These are phyloP conservation scores for Amblyjoppa fuscipennis DNA, from an alignment of 2,888 invertebrate genomes.

Conservation along the genomic window DNA sequence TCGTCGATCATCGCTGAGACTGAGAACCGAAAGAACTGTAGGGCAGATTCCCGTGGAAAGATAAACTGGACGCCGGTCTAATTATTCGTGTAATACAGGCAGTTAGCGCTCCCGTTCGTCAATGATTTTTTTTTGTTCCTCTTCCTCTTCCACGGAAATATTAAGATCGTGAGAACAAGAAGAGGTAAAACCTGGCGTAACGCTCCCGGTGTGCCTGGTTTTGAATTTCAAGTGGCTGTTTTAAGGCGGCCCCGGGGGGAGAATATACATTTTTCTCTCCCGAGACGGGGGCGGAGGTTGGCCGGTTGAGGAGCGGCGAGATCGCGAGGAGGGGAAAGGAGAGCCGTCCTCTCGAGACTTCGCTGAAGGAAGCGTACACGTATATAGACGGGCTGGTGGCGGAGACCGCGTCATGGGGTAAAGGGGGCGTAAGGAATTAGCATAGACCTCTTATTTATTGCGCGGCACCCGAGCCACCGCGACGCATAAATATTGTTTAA, in stretches of 20 bases:
- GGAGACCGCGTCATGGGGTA: slow-evolving; percentile 46
- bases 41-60: neutral
- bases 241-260: slow-evolving; percentile 55
- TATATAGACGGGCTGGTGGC: slow-evolving; percentile 56
- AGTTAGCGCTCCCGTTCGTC: slow-evolving; percentile 34
- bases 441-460: slow-evolving; percentile 79
- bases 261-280: slow-evolving; percentile 62
- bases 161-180: slow-evolving; percentile 43
- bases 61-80: slow-evolving; percentile 10
- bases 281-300: slow-evolving; percentile 53
- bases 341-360: slow-evolving; percentile 59
- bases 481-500: slow-evolving; percentile 81
- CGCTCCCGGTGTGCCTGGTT: slow-evolving; percentile 51
- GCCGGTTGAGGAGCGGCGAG: slow-evolving; percentile 65
- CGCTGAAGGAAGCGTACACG: slow-evolving; percentile 33
- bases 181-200: slow-evolving; percentile 24
- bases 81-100: slow-evolving; percentile 16
- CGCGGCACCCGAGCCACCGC: slow-evolving; percentile 70
- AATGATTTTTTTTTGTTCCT: slow-evolving; percentile 25
- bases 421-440: slow-evolving; percentile 70
- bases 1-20: neutral
- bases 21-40: neutral
- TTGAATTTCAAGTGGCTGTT: slow-evolving; percentile 66
- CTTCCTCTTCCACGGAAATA: slow-evolving; percentile 34
- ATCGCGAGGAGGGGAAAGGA: slow-evolving; percentile 31